Conservation (phyloP, 2,113 vertebrate genomes). For the zebrafish (Danio rerio) region GRCz12tu NC_133176.1:61850001-61850500, state of each 20-base stretch:
- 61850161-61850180: slow-evolving; percentile 57
- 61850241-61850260: neutral
- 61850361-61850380: slow-evolving; percentile 72
- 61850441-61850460: slow-evolving; percentile 52
- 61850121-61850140: slow-evolving; percentile 57
- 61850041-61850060: neutral
- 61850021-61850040: neutral
- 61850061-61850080: slow-evolving; percentile 41
- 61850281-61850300: neutral
- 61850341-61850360: slow-evolving; percentile 59
- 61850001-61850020: neutral
- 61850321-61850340: neutral
- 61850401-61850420: slow-evolving; percentile 62
- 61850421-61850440: slow-evolving; percentile 47
- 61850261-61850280: no score
- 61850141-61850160: slow-evolving; percentile 62
- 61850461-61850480: slow-evolving; percentile 61
- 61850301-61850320: neutral
- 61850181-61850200: slow-evolving; percentile 72
- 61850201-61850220: slow-evolving; percentile 24
- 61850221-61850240: no score
- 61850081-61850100: slow-evolving; percentile 64
- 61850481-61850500: slow-evolving; percentile 54
- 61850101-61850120: slow-evolving; percentile 75
- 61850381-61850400: slow-evolving; percentile 71